Conservation (phyloP, 2,113 vertebrate species). For the Prinia subflava region DNA sequence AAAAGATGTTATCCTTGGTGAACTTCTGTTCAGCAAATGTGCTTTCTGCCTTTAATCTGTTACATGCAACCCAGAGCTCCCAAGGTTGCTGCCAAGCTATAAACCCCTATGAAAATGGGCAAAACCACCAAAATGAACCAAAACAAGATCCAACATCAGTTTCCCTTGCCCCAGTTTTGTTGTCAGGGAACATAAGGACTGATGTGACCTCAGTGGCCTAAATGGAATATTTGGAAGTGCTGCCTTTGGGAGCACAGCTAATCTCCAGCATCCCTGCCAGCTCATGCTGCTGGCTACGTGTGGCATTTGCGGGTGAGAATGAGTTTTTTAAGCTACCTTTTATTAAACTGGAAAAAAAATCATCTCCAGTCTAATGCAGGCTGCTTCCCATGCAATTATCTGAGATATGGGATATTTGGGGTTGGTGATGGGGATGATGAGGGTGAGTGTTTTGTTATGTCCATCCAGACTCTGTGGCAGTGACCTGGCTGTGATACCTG, state of each 20-base stretch:
- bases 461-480: neutral
- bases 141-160: neutral
- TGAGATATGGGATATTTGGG: neutral
- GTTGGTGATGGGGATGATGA: neutral
- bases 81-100: neutral
- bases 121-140: neutral
- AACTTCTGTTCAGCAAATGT: constrained; percentile 29
- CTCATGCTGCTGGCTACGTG: neutral
- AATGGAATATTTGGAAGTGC: neutral
- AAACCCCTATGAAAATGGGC: neutral
- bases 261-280: neutral
- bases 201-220: neutral
- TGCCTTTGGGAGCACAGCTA: neutral
- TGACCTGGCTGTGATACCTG: neutral
- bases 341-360: neutral
- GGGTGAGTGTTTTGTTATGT: neutral
- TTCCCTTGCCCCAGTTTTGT: neutral
- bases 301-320: neutral
- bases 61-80: neutral
- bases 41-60: neutral
- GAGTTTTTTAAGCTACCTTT: neutral
- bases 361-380: neutral
- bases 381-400: neutral
- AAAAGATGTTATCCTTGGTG: neutral
- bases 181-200: neutral